Percentiles rank a stretch among this genome's conserved stretches.
Evolutionary conservation across 2,888 invertebrate species (phyloP).

Genomic region (Zootermopsis nevadensis): DNA sequence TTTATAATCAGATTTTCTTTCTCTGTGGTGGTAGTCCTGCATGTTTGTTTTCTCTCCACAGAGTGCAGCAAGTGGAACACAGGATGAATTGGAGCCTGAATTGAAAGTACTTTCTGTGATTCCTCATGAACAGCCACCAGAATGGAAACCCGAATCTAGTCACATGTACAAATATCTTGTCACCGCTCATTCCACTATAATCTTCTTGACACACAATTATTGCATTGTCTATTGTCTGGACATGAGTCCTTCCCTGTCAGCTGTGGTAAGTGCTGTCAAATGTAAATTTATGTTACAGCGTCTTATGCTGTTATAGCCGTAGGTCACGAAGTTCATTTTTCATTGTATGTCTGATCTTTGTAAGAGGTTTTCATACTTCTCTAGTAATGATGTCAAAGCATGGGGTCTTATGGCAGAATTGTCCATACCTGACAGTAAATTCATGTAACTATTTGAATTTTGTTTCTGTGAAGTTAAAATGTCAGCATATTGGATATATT

Average conservation of each 20-base stretch:
- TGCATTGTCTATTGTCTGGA: slow-evolving; percentile 81
- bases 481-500: too few species aligned
- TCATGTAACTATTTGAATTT: too few species aligned
- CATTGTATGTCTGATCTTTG: too few species aligned
- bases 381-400: too few species aligned
- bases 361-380: too few species aligned
- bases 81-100: slow-evolving; percentile 61
- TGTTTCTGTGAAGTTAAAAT: too few species aligned
- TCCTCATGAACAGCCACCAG: slow-evolving; percentile 65
- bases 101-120: slow-evolving; percentile 74
- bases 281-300: too few species aligned
- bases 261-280: slow-evolving; percentile 71
- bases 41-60: background rate
- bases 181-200: slow-evolving; percentile 69
- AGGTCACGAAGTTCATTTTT: too few species aligned
- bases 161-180: slow-evolving; percentile 67
- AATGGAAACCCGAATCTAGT: slow-evolving; percentile 65
- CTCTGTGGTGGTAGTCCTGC: background rate
- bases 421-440: too few species aligned
- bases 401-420: too few species aligned
- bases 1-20: background rate
- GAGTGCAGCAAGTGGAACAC: background rate
- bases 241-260: slow-evolving; percentile 80
- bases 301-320: too few species aligned
- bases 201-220: slow-evolving; percentile 77